Conservation (phyloP, 2,888 invertebrate genomes). For the Platycheirus albimanus region DNA sequence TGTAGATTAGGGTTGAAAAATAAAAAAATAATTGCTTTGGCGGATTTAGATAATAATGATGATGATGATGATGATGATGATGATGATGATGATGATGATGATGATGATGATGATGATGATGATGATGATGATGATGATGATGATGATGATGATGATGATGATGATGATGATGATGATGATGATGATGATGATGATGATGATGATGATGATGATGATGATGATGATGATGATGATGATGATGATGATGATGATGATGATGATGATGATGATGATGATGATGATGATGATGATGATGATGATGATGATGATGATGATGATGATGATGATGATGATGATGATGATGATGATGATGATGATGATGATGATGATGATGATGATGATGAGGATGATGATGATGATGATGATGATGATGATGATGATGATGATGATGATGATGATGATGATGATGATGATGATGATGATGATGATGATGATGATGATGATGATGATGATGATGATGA, state of each 20-base stretch:
- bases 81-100: conserved; percentile 14
- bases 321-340: conserved; percentile 19
- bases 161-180: conserved; percentile 11
- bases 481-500: conserved; percentile 2
- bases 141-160: conserved; percentile 13
- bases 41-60: background rate
- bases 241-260: conserved; percentile 22
- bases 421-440: conserved; percentile 20
- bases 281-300: conserved; percentile 22
- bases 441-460: conserved; percentile 20
- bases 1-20: no score
- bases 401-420: conserved; percentile 18
- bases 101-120: conserved; percentile 14
- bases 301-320: conserved; percentile 22
- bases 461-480: conserved; percentile 9
- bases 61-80: conserved; percentile 14
- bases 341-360: conserved; percentile 18
- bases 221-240: conserved; percentile 22
- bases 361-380: conserved; percentile 20
- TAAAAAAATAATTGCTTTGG: no score
- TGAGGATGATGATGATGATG: conserved; percentile 16
- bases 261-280: conserved; percentile 22
- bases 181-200: conserved; percentile 16
- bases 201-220: conserved; percentile 21
- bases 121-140: conserved; percentile 14